Evolutionary conservation across 2,113 vertebrate species (phyloP).

Genomic region (Archilochus colubris): DNA sequence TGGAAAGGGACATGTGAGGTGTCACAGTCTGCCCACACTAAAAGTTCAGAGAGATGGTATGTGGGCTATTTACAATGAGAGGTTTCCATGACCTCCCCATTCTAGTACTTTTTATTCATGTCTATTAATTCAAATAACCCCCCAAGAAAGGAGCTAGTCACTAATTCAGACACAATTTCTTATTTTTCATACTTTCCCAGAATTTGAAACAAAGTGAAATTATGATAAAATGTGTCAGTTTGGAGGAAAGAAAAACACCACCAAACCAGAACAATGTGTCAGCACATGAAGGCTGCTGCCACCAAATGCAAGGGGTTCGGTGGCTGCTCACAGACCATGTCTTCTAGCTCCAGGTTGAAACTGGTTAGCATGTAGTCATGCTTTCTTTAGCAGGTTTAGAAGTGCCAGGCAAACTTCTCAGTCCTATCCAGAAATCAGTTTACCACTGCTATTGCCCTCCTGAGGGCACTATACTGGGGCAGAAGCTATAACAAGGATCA

Average conservation of each 20-base stretch:
- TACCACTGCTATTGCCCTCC: not conserved
- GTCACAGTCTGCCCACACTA: not conserved
- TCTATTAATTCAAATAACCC: not conserved
- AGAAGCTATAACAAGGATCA: not conserved
- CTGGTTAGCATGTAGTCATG: fast-evolving
- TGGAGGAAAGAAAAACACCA: not conserved
- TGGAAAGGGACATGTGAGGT: not conserved
- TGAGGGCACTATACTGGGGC: not conserved
- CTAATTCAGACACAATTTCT: not conserved
- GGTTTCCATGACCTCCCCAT: not conserved
- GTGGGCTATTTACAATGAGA: not conserved
- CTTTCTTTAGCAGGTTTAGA: not conserved
- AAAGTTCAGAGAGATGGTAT: not conserved
- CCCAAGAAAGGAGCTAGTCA: not conserved
- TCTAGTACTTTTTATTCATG: not conserved
- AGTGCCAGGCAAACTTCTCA: not conserved
- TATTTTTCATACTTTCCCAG: not conserved
- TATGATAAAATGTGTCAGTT: not conserved
- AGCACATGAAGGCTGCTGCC: not conserved
- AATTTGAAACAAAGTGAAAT: not conserved
- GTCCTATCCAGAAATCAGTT: not conserved
- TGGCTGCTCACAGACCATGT: not conserved
- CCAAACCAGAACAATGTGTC: not conserved
- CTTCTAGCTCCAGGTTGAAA: not conserved
- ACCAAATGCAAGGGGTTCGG: not conserved